These are phyloP conservation scores for Recurvirostra avosetta DNA, from an alignment of 2,113 vertebrate species.

Conservation along the genomic window DNA sequence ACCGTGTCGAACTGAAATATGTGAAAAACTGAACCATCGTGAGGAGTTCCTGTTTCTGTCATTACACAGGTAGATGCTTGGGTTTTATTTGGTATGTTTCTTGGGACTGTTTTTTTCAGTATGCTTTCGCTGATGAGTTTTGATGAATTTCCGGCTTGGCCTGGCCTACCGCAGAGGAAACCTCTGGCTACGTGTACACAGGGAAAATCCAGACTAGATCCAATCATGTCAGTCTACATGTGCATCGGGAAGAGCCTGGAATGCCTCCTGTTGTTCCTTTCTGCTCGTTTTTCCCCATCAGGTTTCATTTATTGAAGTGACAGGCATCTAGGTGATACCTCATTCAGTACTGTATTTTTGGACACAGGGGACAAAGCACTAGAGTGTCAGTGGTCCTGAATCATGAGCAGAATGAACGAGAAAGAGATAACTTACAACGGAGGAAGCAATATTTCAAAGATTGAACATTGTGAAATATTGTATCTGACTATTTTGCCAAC, in stretches of 20 bases:
- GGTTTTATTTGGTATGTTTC: background rate
- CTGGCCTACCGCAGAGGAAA: background rate
- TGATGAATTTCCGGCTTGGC: background rate
- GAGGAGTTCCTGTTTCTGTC: background rate
- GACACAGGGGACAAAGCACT: background rate
- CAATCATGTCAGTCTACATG: background rate
- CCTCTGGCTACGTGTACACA: background rate
- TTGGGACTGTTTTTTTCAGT: background rate
- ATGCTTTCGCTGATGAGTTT: background rate
- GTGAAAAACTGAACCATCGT: background rate
- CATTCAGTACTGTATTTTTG: background rate
- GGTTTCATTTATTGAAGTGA: background rate
- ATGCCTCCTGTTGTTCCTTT: background rate
- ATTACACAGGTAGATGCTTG: background rate
- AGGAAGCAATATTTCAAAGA: background rate
- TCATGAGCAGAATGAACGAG: background rate
- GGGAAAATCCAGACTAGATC: background rate
- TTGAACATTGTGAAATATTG: background rate
- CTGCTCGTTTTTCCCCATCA: background rate
- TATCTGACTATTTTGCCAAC: background rate
- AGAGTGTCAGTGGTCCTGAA: background rate
- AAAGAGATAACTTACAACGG: background rate
- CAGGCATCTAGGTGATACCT: background rate
- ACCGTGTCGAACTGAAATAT: background rate
- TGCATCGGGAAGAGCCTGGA: background rate